phyloP scores from a whole-genome alignment of 2,113 vertebrate genomes.

The Eretmochelys imbricata region DNA sequence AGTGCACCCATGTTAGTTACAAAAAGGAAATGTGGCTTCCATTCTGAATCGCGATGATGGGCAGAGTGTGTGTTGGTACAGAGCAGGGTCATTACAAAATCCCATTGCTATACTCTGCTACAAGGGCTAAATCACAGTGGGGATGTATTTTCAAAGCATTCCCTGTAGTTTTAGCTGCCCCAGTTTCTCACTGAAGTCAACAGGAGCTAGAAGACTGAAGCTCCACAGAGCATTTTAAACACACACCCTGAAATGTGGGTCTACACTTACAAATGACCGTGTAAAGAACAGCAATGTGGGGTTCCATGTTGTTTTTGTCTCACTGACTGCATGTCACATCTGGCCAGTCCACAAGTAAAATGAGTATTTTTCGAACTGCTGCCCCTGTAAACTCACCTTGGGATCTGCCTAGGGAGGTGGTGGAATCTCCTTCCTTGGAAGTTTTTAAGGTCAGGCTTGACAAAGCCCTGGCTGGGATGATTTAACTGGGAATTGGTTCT shows the following conservation, averaged over 20 bases:
- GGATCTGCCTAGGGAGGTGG: no score
- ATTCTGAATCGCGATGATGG: not conserved
- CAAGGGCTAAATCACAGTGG: not conserved
- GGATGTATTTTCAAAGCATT: not conserved
- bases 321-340: slow-evolving; percentile 39
- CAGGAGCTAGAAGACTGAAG: not conserved
- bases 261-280: not conserved
- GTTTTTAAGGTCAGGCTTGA: no score
- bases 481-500: no score
- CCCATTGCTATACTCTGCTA: not conserved
- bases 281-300: not conserved
- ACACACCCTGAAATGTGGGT: fast-evolving
- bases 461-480: no score
- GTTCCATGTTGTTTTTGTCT: slow-evolving; percentile 8
- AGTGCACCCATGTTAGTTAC: not conserved
- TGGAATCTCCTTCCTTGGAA: no score
- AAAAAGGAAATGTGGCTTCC: not conserved
- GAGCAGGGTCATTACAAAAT: not conserved
- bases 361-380: slow-evolving; percentile 44
- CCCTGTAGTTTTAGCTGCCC: not conserved
- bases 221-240: slow-evolving; percentile 3
- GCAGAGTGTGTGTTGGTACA: not conserved
- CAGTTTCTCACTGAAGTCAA: fast-evolving
- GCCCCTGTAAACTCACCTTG: not conserved
- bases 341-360: slow-evolving; percentile 47